Conservation (phyloP, 2,888 invertebrate genomes). For the Pandemis corylana region DNA sequence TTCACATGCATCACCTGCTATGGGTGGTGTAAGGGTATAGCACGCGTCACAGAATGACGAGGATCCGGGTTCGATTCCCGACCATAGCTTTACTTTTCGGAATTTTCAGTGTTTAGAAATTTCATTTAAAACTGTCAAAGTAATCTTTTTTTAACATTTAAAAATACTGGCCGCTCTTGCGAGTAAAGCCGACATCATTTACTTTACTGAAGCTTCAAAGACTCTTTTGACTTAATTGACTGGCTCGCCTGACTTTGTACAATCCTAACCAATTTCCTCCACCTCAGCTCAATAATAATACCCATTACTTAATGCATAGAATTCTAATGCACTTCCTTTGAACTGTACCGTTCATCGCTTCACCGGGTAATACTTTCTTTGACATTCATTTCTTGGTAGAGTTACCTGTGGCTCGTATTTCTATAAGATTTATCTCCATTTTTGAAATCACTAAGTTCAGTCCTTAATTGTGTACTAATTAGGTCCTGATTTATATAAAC, state of each 20-base stretch:
- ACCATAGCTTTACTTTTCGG: too few species aligned
- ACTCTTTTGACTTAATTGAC: constrained; percentile 2
- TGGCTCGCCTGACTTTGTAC: background rate
- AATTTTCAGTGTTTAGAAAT: too few species aligned
- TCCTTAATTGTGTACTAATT: background rate
- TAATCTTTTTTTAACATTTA: background rate
- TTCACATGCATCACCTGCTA: too few species aligned
- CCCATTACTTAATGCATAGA: constrained; percentile 19
- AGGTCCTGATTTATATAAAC: background rate
- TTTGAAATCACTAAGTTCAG: background rate
- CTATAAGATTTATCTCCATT: background rate
- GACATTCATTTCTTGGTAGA: background rate
- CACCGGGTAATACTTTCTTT: background rate
- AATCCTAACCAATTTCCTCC: constrained; percentile 15
- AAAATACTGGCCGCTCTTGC: background rate
- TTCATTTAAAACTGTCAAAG: background rate
- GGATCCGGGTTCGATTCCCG: too few species aligned
- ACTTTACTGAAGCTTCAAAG: background rate
- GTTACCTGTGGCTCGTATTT: background rate
- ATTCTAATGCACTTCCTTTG: constrained; percentile 17
- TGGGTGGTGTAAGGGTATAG: too few species aligned
- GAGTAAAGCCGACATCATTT: background rate
- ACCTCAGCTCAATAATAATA: constrained; percentile 2
- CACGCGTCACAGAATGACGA: too few species aligned
- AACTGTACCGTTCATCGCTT: background rate